Evolutionary conservation across 1,140 invertebrate genomes (phyloP), one percentile per base, ranked within the genome.

Genomic region (Zaprionus davidi): DNA sequence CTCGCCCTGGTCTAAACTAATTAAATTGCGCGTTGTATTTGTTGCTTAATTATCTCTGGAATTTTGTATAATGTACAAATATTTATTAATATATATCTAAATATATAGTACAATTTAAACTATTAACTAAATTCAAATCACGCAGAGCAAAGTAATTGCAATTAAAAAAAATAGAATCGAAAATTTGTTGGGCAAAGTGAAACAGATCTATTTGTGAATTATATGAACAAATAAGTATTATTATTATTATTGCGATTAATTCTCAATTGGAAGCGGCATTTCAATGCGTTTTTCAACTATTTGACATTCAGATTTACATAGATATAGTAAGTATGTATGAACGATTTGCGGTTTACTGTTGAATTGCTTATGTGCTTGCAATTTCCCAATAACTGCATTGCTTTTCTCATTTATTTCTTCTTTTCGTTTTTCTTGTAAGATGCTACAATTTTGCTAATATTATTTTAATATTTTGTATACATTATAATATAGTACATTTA

Each of bases 381-480:
- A 76, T 62, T 68, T 60, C 38, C 3, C 38, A 34, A 58, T 24
- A 31, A 51, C 31, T 63, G 51, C 67, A 76, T 81, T 81, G 76
- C 76, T 79, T 81, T 79, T 65, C 66, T 66, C 41, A 17, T 46
- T 79, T 67, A 17, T 46, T 46, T 68, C 24, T 26, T 66, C 58
- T 26, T 60, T 53, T 62, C 31, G 31, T 34, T 34, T 55, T 76
- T 59, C 31, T 62, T 79, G 67, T 71, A 85, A 72, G 59, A 71
- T 59, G 73, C 84, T 86, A 87, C 26, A 87, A 86, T 87, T 86
- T 87, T 22, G 77, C 84, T 86, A 86, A 72, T 71, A 64, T 86
- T 71, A 73, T 70, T 67, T 78, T 68, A 70, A 51, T 79, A 71
- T 73, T 71, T 71, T 78, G 56, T 83, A 49, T 59, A 15, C 17